Evolutionary conservation across 2,797 vertebrate genomes (phyloP).

Genomic region (Urosaurus nigricauda): DNA sequence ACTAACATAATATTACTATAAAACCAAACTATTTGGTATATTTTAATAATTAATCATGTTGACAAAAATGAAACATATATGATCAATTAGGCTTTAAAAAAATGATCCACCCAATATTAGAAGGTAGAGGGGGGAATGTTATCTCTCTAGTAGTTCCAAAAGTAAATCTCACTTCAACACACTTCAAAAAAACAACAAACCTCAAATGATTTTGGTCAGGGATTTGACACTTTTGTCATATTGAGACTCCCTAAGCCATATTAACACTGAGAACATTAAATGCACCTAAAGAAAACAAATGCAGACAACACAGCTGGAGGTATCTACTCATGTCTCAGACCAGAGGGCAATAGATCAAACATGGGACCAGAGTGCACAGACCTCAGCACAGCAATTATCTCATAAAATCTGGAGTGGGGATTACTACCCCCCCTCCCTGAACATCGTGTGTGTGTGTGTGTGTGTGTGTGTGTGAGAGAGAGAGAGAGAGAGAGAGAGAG

Average conservation of each 20-base stretch:
- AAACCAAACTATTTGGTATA: neutral
- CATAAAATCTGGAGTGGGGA: neutral
- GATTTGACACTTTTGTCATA: neutral
- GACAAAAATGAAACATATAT: neutral
- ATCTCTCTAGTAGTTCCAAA: neutral
- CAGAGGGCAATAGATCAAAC: slow-evolving; percentile 15
- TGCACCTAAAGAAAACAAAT: neutral
- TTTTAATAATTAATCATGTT: neutral
- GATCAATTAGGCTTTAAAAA: neutral
- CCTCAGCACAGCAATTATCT: neutral
- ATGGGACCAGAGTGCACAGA: neutral
- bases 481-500: too few species aligned
- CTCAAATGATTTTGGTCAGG: neutral
- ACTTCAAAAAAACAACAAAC: neutral
- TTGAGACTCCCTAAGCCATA: neutral
- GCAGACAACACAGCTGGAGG: neutral
- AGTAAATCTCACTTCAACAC: neutral
- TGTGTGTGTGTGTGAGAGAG: too few species aligned
- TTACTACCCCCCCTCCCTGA: neutral
- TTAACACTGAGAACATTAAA: neutral
- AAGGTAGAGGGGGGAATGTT: neutral
- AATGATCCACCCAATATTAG: neutral
- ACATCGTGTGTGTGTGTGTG: too few species aligned
- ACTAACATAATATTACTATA: neutral
- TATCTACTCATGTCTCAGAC: neutral